Evolutionary conservation across 2,797 vertebrate species (phyloP), one percentile per base, ranked within the genome.

Genomic region (Hapalemur alaotrensis): DNA sequence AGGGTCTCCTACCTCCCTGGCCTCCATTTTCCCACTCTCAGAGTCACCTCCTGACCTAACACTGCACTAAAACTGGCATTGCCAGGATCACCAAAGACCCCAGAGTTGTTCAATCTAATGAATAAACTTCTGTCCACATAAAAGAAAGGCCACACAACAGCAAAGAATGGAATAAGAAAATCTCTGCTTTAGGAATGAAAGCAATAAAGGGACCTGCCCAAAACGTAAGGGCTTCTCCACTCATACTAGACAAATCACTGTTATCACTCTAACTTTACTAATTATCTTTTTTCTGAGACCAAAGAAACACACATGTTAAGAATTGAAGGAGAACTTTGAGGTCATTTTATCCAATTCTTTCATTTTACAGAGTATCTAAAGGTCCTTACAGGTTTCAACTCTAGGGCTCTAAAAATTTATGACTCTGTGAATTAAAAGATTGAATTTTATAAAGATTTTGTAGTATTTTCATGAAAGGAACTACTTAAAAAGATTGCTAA

Each of bases 401-500:
- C 65, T 7, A 84, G 48, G 2, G 6, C 41, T 73, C 73, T 67
- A 41, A 85, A 94, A 63, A 25, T 48, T 17, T 87, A 43, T 43
- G 38, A 57, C 54, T 86, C 73, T 72, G 1, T 50, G 70, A 61
- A 83, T 28, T 88, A 13, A 59, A 63, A 80, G 8, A 18, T 28
- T 30, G 35, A n/a, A 35, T 76, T 76, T 43, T 52, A n/a, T 35
- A 54, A 61, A 76, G 32, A 65, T 48, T 76, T 82, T 72, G 15
- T 4, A 25, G 52, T 32, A 80, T 75, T 67, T 69, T 15, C 32
- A 38, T 65, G 4, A 63, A 91, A 92, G 13, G 35, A 73, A 41
- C 28, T 48, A 28, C 84, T 78, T 84, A 63, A 75, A 73, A 87
- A 96, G 28, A 48, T 14, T 43, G 22, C 67, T 84, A 22, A 86